Base-by-base conservation (phyloP, 2,888 invertebrate species). In the Pristionchus exspectatus region DNA sequence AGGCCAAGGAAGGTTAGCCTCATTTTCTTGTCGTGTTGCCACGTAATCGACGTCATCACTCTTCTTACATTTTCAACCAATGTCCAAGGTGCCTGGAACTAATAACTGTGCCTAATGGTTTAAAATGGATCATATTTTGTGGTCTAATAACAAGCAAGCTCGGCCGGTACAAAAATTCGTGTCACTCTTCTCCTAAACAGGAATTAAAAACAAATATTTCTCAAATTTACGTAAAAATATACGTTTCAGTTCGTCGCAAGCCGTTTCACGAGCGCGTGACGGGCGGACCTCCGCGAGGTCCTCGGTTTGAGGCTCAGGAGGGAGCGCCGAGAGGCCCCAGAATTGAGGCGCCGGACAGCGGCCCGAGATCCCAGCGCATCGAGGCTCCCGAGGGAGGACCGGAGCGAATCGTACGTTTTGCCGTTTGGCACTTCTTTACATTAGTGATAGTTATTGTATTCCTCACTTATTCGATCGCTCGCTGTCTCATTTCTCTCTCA, bases 301-400 rank as follows among this genome's bases (percentile, higher is more conserved):
- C 33, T 27, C 66, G 24, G 0, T 5, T 27, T 18, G 77, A 44
- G 77, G 72, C 27, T 44, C 44, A 38, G 77, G 77, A 21, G 3
- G 84, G 84, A 56, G 84, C 44, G 33, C 81, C 81, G 54, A 50
- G 44, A 50, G 44, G 44, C 0, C 44, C 44, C 44, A 50, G 44
- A 50, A 50, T 50, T 50, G 44, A 50, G 44, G 84, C 56, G 56
- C n/a, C 84, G 27, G 84, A 56, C 44, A n/a, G 81, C 1, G 30
- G 30, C 1, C 30, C 72, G 2, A n/a, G 30, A 21, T 33, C 72
- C 30, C 27, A 12, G 12, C 27, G 24, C 0, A 9, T 27, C 24
- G 77, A 44, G 77, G 72, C 27, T 77, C 44, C 77, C 33, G 77
- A 21, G 12, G 84, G 84, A 84, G 84, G 81, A 50, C 81, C 81